phyloP scores from a whole-genome alignment of 2,888 invertebrate species.

The Pristionchus fissidentatus region DNA sequence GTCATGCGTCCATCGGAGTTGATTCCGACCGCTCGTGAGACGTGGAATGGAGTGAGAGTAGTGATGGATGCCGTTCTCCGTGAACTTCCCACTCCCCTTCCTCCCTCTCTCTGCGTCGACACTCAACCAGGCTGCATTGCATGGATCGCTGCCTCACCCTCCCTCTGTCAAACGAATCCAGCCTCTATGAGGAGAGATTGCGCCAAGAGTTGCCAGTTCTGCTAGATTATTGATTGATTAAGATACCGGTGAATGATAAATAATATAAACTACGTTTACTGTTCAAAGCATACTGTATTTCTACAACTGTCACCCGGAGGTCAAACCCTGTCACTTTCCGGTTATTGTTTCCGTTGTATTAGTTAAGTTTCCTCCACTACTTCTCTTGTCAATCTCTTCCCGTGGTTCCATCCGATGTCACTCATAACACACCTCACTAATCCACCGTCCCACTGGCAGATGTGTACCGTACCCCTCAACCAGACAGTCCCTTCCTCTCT shows the following conservation, averaged over 20 bases:
- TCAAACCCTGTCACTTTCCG: too few relatives aligned
- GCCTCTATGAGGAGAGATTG: slow-evolving; percentile 70
- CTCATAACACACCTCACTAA: too few relatives aligned
- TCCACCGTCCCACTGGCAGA: too few relatives aligned
- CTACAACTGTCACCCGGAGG: too few relatives aligned
- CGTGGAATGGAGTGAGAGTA: slow-evolving; percentile 72
- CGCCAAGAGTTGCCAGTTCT: slow-evolving; percentile 63
- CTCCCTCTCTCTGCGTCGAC: slow-evolving; percentile 23
- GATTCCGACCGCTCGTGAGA: slow-evolving; percentile 73
- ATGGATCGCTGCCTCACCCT: slow-evolving; percentile 45
- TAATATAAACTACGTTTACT: too few relatives aligned
- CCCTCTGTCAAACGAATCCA: slow-evolving; percentile 59
- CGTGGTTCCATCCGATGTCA: too few relatives aligned
- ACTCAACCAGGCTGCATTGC: background rate
- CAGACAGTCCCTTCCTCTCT: background rate
- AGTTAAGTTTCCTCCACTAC: too few relatives aligned
- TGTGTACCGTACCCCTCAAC: background rate
- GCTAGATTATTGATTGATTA: slow-evolving; percentile 52
- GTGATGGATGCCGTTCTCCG: slow-evolving; percentile 62
- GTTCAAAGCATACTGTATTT: too few relatives aligned
- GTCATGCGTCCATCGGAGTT: slow-evolving; percentile 69
- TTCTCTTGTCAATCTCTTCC: too few relatives aligned
- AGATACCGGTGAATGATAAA: too few relatives aligned
- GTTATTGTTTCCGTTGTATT: too few relatives aligned
- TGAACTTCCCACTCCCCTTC: background rate